These are phyloP conservation scores for Saxidomus purpurata DNA, from an alignment of 1,140 invertebrate genomes.

Conservation along the genomic window DNA sequence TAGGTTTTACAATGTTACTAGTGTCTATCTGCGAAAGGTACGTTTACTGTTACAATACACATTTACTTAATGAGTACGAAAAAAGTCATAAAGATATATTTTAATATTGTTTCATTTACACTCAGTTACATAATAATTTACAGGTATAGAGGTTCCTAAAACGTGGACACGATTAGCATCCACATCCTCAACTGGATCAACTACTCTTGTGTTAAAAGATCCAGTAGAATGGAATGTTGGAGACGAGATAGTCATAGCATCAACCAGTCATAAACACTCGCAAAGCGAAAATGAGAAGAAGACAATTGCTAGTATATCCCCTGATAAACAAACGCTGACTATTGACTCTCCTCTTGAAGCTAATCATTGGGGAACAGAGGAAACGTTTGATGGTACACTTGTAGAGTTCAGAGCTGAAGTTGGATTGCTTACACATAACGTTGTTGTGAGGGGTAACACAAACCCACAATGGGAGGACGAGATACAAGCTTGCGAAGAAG, in stretches of 20 bases:
- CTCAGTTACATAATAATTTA: too few relatives aligned
- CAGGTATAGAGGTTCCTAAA: constrained; percentile 65
- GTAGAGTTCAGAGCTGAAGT: constrained; percentile 83
- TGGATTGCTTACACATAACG: constrained; percentile 81
- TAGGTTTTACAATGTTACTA: too few relatives aligned
- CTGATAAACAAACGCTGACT: constrained; percentile 76
- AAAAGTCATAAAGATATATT: too few relatives aligned
- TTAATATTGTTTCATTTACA: too few relatives aligned
- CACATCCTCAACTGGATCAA: constrained; percentile 76
- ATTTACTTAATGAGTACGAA: too few relatives aligned
- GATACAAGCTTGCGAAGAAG: constrained; percentile 80
- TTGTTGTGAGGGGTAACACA: constrained; percentile 78
- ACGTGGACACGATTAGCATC: constrained; percentile 81
- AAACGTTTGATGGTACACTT: constrained; percentile 68
- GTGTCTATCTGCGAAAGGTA: too few relatives aligned
- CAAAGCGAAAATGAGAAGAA: constrained; percentile 82
- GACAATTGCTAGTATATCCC: constrained; percentile 75
- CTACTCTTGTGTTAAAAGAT: constrained; percentile 71
- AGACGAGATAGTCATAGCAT: constrained; percentile 85
- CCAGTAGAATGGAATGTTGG: constrained; percentile 82
- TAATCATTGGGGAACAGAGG: constrained; percentile 70
- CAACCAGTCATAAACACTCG: constrained; percentile 79
- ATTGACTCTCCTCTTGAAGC: constrained; percentile 73
- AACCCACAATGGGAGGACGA: constrained; percentile 73
- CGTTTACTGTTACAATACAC: too few relatives aligned